Evolutionary conservation across 2,113 vertebrate genomes (phyloP), one percentile per base, ranked within the genome.

Genomic region (Sorex fumeus): DNA sequence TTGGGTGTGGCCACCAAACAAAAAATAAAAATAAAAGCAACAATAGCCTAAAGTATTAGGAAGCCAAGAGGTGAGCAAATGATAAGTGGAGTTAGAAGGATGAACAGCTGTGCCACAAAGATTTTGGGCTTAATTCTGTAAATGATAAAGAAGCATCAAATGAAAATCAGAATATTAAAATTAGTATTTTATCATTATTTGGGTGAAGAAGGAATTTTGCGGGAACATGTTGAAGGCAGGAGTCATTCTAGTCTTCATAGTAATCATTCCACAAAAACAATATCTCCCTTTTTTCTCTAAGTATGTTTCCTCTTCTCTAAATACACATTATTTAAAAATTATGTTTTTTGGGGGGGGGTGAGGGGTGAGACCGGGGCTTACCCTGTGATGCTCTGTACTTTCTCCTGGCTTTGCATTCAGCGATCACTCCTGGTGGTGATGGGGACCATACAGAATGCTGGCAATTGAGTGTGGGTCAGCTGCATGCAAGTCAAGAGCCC

Each of bases 101-200:
- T 83, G 30, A 91, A 62, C 76, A 78, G 74, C 28, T 19, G 8
- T 81, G 43, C 32, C 34, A 19, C 57, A 83, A 88, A 69, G 30
- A 88, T 36, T 92, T 64, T 40, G 15, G n/a, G 47, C 69, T 69
- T 90, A 40, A 69, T 76, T 91, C 30, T 87, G 0, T 34, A 84
- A 69, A 27, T 47, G 78, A 67, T 36, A 28, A 30, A 70, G 50
- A 27, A 25, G 15, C 57, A 79, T 32, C 84, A 67, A 85, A 47
- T 40, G 84, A 66, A 87, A 45, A 2, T 32, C 13, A 74, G 50
- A 66, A 71, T 76, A 84, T 57, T 40, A 81, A n/a, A 88, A 93
- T 60, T 19, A 60, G 8, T 27, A 72, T 28, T 43, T 43, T 34
- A 50, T 11, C 75, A 34, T 32, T 81, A 43, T 32, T 36, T 67